Evolutionary conservation across 64 coral and sea anemone genomes (phyloP), one percentile per base, ranked within the genome.

Genomic region (Montipora foliosa): DNA sequence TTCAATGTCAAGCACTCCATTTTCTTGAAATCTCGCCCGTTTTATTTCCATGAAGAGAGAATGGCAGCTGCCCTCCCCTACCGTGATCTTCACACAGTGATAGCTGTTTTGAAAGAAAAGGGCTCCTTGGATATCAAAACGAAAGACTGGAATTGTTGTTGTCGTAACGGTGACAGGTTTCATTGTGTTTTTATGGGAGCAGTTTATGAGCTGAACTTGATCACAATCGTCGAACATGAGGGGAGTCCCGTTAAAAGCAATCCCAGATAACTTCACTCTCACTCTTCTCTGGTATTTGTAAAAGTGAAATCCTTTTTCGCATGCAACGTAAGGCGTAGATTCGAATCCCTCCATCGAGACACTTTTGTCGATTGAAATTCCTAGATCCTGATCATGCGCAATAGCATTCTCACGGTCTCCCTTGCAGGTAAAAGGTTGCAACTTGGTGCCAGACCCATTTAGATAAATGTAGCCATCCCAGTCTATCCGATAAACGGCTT

Each of bases 251-350:
- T 71, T 50, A 22, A 86, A 86, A 48, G 20, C 66, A 24, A 86
- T 86, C 8, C 82, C 82, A 17, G 82, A 86, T n/a, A 86, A 86
- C 8, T 6, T 86, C 8, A 86, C 19, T 24, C 20, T 71, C 66
- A 86, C 7, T 71, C 19, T 50, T 13, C 7, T 0, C 15, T 51
- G 45, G 8, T 1, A 19, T 70, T 72, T 49, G 47, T 71, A 45
- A 71, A 86, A 86, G 60, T 72, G 44, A 20, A 86, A 49, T 86
- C 82, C 82, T 86, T 50, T 47, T 47, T 17, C 82, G 47, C 82
- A 86, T 1, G 46, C 8, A 49, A 86, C 66, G 50, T 47, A 46
- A 4, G 62, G 45, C 6, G 45, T 71, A 3, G 66, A 70, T 8
- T 71, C 44, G 50, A 86, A 22, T 4, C 62, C 8, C 50, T 86